phyloP scores from a whole-genome alignment of 30 jellyfish, hydroid and myxozoan species.

The Turritopsis rubra region DNA sequence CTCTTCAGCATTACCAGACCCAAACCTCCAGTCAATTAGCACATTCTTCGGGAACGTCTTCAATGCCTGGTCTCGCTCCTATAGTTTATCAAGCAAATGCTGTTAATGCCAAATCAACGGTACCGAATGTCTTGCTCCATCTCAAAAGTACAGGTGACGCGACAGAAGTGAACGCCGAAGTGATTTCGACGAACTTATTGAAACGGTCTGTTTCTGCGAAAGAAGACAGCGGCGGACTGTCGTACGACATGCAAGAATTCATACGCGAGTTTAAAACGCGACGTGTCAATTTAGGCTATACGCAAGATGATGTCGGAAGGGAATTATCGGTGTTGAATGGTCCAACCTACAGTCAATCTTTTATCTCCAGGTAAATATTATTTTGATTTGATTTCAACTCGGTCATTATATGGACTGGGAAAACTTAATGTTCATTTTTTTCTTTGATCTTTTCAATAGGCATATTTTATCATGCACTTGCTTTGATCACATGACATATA shows the following conservation, averaged over 20 bases:
- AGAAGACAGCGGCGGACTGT: constrained; percentile 72
- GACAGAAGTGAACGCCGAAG: constrained; percentile 14
- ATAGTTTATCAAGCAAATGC: constrained; percentile 22
- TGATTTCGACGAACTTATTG: constrained; percentile 17
- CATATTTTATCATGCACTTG: no score
- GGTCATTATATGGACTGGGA: background rate
- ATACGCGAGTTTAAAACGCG: constrained; percentile 70
- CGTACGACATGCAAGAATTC: constrained; percentile 81
- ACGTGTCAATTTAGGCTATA: constrained; percentile 82
- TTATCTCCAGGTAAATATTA: constrained; percentile 72
- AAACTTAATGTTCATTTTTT: no score
- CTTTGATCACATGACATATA: no score
- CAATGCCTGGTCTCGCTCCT: constrained; percentile 46
- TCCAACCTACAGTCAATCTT: constrained; percentile 95
- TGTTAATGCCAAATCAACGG: constrained; percentile 17
- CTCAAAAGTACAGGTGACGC: constrained; percentile 34
- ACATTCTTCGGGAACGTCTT: background rate
- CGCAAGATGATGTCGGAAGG: constrained; percentile 95
- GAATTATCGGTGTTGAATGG: constrained; percentile 96
- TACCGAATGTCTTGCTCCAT: constrained; percentile 30
- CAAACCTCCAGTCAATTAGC: constrained; percentile 16
- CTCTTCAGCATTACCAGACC: constrained; percentile 31
- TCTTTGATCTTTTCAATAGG: no score
- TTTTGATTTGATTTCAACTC: background rate
- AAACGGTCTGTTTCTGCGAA: constrained; percentile 54